Evolutionary conservation across 1,140 invertebrate species (phyloP).

Genomic region (Gryllus bimaculatus): DNA sequence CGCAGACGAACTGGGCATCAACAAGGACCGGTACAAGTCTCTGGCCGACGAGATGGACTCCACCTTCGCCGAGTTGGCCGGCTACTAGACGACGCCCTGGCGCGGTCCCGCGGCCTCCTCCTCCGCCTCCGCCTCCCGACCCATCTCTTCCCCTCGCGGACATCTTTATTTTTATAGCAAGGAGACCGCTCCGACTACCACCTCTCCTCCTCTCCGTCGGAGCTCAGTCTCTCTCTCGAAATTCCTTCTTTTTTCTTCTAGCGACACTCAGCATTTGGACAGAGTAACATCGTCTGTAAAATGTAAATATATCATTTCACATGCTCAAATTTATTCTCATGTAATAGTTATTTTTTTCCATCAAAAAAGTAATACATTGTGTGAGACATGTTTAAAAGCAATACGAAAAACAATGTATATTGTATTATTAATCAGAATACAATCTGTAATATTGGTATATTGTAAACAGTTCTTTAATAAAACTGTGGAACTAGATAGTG

Average conservation of each 20-base stretch:
- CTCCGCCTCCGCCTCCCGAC: neutral
- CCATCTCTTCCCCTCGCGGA: neutral
- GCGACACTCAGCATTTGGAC: neutral
- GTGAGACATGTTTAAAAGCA: neutral
- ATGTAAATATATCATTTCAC: neutral
- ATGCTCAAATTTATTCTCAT: neutral
- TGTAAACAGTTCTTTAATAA: neutral
- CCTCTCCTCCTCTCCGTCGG: no score
- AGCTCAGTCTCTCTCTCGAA: no score
- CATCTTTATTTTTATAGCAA: no score
- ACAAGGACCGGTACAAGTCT: conserved; percentile 98
- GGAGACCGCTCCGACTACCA: no score
- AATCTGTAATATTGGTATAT: neutral
- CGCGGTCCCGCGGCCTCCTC: neutral
- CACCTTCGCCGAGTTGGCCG: conserved; percentile 90
- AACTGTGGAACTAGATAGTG: neutral
- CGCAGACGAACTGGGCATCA: conserved; percentile 93
- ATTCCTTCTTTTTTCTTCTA: neutral
- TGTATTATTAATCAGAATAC: neutral
- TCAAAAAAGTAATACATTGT: neutral
- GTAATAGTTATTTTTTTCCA: neutral
- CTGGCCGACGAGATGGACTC: conserved; percentile 93
- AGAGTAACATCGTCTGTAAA: neutral
- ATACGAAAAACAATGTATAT: neutral
- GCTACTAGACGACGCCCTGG: conserved; percentile 41